Conservation (phyloP, 2,888 invertebrate species). For the Stenolophus ochropezus region DNA sequence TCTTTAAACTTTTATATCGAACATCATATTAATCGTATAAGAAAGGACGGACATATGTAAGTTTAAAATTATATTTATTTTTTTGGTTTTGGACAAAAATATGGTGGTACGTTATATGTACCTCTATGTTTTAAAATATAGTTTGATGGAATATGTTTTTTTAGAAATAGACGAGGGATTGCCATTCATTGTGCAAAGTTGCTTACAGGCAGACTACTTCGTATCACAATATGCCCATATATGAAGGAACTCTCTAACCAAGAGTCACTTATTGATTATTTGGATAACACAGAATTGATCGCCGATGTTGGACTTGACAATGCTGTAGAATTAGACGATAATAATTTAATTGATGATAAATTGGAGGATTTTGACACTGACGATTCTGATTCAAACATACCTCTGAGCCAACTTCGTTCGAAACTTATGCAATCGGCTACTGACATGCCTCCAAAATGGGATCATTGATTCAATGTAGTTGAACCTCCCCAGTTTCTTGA, state of each 20-base stretch:
- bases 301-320: neutral
- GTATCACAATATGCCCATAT: neutral
- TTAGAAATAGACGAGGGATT: neutral
- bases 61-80: neutral
- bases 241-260: neutral
- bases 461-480: neutral
- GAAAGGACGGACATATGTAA: neutral
- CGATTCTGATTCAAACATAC: neutral
- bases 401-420: neutral
- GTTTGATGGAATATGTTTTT: neutral
- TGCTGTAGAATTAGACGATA: neutral
- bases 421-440: neutral
- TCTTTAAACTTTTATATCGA: neutral
- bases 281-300: neutral
- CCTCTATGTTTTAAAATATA: neutral
- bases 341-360: neutral
- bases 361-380: neutral
- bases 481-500: neutral
- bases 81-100: neutral
- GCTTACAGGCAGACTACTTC: neutral
- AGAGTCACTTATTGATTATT: neutral
- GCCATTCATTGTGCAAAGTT: neutral
- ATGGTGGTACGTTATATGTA: neutral
- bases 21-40: neutral
- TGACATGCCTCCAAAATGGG: constrained; percentile 6